Percentiles rank a stretch among this genome's conserved stretches.
Conservation (phyloP, 2,113 vertebrate species). For the Spheniscus mendiculus region DNA sequence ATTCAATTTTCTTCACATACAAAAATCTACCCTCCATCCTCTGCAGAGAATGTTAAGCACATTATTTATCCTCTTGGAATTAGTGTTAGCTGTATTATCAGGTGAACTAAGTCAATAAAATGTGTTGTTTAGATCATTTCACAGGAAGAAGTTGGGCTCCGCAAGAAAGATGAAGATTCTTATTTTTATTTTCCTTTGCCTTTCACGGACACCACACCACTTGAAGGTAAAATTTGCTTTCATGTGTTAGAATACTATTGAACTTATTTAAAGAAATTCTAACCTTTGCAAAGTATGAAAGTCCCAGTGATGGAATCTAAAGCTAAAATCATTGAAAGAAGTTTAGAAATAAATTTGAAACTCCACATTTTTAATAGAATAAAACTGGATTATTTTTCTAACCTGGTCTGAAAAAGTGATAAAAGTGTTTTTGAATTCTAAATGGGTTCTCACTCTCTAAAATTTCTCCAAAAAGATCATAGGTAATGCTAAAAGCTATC, state of each 20-base stretch:
- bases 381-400: background rate
- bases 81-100: background rate
- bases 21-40: background rate
- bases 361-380: background rate
- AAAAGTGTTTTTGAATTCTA: background rate
- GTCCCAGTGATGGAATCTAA: background rate
- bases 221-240: background rate
- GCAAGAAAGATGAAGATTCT: background rate
- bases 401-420: background rate
- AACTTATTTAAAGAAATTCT: background rate
- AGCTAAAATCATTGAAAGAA: background rate
- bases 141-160: background rate
- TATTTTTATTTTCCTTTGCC: background rate
- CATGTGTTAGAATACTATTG: background rate
- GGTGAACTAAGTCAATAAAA: slow-evolving; percentile 30
- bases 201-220: background rate
- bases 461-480: background rate
- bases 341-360: background rate
- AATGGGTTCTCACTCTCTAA: background rate
- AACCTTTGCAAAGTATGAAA: background rate
- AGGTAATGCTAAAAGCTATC: background rate
- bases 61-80: slow-evolving; percentile 46
- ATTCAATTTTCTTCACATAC: slow-evolving; percentile 57
- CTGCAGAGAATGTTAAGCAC: slow-evolving; percentile 2
- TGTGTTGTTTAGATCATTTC: background rate